Base-by-base conservation (phyloP, 1,140 invertebrate species). In the Cepaea nemoralis region DNA sequence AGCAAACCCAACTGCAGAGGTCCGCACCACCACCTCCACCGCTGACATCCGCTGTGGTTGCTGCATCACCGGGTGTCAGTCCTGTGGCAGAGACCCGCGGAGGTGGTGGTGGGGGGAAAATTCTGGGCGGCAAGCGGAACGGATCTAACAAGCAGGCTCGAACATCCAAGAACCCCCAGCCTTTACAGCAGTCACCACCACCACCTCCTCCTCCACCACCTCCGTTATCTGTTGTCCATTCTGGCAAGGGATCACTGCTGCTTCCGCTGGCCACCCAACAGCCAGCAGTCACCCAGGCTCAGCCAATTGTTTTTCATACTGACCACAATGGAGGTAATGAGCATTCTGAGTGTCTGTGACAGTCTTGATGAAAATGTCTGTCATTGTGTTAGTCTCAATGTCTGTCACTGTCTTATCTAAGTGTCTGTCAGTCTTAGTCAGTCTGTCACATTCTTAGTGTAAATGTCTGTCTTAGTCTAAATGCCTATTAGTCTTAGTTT, bases 321-420 rank as follows among this genome's bases (percentile, higher is more conserved):
- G 84, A 85, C n/a, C 82, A 83, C 55, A 82, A 82, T 76, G 84
- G 82, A 82, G 82, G 84, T 83, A 75, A 71, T n/a, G n/a, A n/a
- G n/a, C n/a, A n/a, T n/a, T n/a, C n/a, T n/a, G 67, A 45, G 16
- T 39, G 59, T 48, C 39, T n/a, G n/a, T n/a, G n/a, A n/a, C n/a
- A n/a, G n/a, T n/a, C n/a, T n/a, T n/a, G n/a, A n/a, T n/a, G n/a
- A n/a, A n/a, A n/a, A n/a, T n/a, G n/a, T n/a, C n/a, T n/a, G n/a
- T n/a, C n/a, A n/a, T n/a, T n/a, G n/a, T n/a, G n/a, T n/a, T n/a
- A n/a, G n/a, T n/a, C n/a, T n/a, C n/a, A n/a, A n/a, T n/a, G n/a
- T n/a, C n/a, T n/a, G n/a, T n/a, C n/a, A n/a, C n/a, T n/a, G n/a
- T n/a, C n/a, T n/a, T n/a, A n/a, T n/a, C n/a, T n/a, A n/a, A n/a